Base-by-base conservation (phyloP, 92 coral and sea anemone species). In the Zoanthus sansibaricus region DNA sequence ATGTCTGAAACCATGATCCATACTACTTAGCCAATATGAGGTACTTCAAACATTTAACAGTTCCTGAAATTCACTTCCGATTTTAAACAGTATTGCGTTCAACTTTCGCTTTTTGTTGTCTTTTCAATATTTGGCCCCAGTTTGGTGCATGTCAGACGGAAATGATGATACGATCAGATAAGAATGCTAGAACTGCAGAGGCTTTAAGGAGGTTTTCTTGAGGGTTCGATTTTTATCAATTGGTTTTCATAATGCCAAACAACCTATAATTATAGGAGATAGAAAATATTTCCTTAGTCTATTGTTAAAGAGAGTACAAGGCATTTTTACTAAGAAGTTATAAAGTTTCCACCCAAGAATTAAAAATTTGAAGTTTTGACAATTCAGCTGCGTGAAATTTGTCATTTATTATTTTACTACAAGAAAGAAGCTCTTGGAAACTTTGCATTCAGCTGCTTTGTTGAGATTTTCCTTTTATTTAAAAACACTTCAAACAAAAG, bases 21-120 rank as follows among this genome's bases (percentile, higher is more conserved):
- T 25, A 78, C 30, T 55, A 56, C 10, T 31, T 7, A 31, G 42
- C 17, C 84, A 62, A 80, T 80, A 64, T 21, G 14, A 52, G 32
- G 18, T 45, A 33, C 75, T 80, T 67, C 85, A 67, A 45, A 33
- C 51, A 64, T 80, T 48, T 80, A 45, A 80, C 85, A 10, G 59
- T 80, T 44, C 44, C 25, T 80, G 42, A 46, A 66, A 67, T 45
- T 11, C 18, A 18, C 46, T 80, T 80, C 85, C 85, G 75, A 42
- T 66, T 80, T 11, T 62, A 48, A 9, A 5, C 9, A 7, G 5
- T 80, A 80, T 66, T 76, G 42, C 31, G 52, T 48, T 48, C 58
- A 54, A 37, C 47, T 30, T 46, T 54, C 67, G 52, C 49, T 8
- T 51, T 76, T 76, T 55, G 25, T 52, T 76, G 30, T 37, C 25